Evolutionary conservation across 1,140 invertebrate genomes (phyloP).

Genomic region (Acromyrmex heyeri): DNA sequence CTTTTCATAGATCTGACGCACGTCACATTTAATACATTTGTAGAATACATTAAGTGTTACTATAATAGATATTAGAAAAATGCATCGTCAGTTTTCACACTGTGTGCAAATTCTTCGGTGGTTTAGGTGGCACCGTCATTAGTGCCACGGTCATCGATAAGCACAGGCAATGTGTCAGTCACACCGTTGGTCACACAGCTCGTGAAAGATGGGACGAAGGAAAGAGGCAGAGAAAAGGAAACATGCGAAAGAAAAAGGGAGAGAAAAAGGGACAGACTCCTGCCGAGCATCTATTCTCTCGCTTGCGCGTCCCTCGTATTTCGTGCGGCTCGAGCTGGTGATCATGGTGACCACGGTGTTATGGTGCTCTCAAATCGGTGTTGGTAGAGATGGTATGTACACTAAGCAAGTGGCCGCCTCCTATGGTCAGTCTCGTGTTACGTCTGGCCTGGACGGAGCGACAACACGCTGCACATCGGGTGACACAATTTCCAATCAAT

Average conservation of each 20-base stretch:
- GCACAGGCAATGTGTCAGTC: slow-evolving; percentile 1
- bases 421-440: slow-evolving; percentile 77
- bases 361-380: slow-evolving; percentile 51
- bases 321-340: slow-evolving; percentile 35
- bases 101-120: not conserved
- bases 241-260: not conserved
- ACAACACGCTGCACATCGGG: slow-evolving; percentile 74
- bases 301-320: slow-evolving; percentile 12
- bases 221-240: not conserved
- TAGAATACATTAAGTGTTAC: not conserved
- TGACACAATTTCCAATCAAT: slow-evolving; percentile 69
- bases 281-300: slow-evolving; percentile 18
- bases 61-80: not conserved
- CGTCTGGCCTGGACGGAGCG: slow-evolving; percentile 74
- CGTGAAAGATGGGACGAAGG: not conserved
- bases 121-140: slow-evolving; percentile 6
- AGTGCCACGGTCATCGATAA: slow-evolving; percentile 9
- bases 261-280: slow-evolving; percentile 15
- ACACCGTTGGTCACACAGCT: slow-evolving; percentile 19
- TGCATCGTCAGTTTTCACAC: not conserved
- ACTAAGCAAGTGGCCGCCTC: slow-evolving; percentile 61
- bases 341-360: slow-evolving; percentile 29
- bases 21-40: not conserved
- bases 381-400: slow-evolving; percentile 64
- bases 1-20: not conserved